Conservation (phyloP, 2,888 invertebrate genomes). For the Strigamia crassipes region DNA sequence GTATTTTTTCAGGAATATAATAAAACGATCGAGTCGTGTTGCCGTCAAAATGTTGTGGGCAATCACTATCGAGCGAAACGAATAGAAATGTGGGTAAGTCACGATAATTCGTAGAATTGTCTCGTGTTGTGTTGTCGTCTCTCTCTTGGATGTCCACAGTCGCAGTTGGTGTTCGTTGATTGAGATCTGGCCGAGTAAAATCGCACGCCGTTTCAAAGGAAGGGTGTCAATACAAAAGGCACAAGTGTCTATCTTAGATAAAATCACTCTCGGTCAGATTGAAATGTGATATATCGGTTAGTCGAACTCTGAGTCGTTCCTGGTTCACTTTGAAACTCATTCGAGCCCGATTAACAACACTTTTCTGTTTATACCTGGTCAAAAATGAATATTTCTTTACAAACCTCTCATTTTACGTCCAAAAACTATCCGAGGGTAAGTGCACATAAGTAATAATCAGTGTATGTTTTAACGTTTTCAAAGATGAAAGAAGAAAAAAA, state of each 20-base stretch:
- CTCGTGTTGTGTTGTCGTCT: neutral
- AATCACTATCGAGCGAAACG: neutral
- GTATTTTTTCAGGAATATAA: neutral
- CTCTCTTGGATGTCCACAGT: neutral
- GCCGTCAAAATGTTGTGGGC: neutral
- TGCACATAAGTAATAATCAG: neutral
- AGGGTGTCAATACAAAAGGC: neutral
- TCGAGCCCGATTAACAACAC: neutral
- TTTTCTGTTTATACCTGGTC: neutral
- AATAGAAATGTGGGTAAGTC: neutral
- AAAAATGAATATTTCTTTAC: neutral
- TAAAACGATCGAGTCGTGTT: neutral
- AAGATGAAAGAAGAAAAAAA: too few relatives aligned
- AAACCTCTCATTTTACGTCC: neutral
- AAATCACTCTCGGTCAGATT: neutral
- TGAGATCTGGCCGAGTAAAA: neutral
- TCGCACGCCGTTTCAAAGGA: neutral
- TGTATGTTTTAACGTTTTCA: too few relatives aligned
- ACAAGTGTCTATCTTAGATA: neutral
- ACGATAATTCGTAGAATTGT: constrained; percentile 21
- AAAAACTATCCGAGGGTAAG: neutral
- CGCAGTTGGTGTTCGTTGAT: constrained; percentile 16
- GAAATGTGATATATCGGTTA: neutral
- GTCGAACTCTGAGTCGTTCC: neutral
- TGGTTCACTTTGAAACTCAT: neutral